Evolutionary conservation across 1,140 invertebrate species (phyloP).

Genomic region (Apis dorsata): DNA sequence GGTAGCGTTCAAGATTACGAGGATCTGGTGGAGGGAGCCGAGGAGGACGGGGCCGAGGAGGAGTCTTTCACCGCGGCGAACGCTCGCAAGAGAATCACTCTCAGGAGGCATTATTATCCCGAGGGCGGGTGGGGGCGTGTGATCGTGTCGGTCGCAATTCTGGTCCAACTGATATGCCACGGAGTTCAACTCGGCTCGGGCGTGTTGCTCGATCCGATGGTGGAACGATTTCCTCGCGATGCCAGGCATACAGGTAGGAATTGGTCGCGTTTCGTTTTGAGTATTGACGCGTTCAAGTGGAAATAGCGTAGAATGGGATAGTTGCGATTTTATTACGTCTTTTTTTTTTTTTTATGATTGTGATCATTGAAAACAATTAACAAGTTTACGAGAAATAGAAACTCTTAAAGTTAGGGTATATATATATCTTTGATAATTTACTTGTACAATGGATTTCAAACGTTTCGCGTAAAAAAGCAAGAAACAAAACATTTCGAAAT

Average conservation of each 20-base stretch:
- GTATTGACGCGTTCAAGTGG: background rate
- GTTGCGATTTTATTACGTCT: background rate
- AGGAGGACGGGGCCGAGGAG: slow-evolving; percentile 50
- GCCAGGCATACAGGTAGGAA: slow-evolving; percentile 60
- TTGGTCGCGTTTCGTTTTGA: background rate
- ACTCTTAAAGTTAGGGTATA: background rate
- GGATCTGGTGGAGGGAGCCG: slow-evolving; percentile 52
- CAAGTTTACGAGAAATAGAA: slow-evolving; percentile 27
- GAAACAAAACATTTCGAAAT: background rate
- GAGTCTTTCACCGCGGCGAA: slow-evolving; percentile 70
- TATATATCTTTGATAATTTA: slow-evolving; percentile 28
- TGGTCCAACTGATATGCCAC: slow-evolving; percentile 84
- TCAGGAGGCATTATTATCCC: slow-evolving; percentile 86
- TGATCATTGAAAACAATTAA: slow-evolving; percentile 1
- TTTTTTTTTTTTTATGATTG: background rate
- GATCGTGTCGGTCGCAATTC: slow-evolving; percentile 83
- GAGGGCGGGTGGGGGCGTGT: slow-evolving; percentile 91
- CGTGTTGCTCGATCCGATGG: slow-evolving; percentile 71
- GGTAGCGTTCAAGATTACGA: slow-evolving; percentile 61
- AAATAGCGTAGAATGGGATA: no score
- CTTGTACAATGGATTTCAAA: background rate
- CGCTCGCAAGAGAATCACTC: slow-evolving; percentile 77
- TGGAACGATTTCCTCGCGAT: slow-evolving; percentile 64
- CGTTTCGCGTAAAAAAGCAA: background rate
- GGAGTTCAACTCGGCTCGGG: slow-evolving; percentile 84